These are phyloP conservation scores for Lycocerus yunnanus DNA, from an alignment of 2,888 invertebrate genomes.

Conservation along the genomic window DNA sequence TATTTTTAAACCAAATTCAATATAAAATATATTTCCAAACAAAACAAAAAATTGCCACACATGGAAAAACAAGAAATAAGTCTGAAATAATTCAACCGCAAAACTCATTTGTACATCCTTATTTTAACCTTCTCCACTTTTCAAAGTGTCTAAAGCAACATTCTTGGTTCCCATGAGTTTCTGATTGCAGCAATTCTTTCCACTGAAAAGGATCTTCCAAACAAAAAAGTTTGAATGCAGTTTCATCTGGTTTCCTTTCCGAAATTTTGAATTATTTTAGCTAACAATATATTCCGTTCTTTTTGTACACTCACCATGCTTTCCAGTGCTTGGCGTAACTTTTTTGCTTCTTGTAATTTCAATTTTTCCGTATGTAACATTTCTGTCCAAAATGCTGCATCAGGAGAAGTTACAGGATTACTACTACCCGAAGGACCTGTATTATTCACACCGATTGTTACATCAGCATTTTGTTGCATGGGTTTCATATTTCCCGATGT, in stretches of 20 bases:
- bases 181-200: neutral
- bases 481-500: neutral
- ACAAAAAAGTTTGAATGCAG: neutral
- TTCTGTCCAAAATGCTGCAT: neutral
- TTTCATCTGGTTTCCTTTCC: neutral
- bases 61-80: neutral
- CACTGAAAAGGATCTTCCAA: neutral
- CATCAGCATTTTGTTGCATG: neutral
- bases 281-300: neutral
- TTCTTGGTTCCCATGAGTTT: neutral
- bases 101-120: neutral
- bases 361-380: neutral
- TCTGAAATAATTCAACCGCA: neutral
- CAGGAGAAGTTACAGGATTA: neutral
- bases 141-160: neutral
- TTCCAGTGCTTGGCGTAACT: neutral
- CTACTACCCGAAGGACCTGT: neutral
- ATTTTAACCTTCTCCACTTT: neutral
- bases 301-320: neutral
- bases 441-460: neutral
- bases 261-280: neutral
- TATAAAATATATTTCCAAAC: neutral
- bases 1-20: too few relatives aligned
- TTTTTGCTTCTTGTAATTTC: neutral
- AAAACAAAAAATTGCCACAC: neutral